Evolutionary conservation across 2,113 vertebrate genomes (phyloP).

Genomic region (Fulica atra): DNA sequence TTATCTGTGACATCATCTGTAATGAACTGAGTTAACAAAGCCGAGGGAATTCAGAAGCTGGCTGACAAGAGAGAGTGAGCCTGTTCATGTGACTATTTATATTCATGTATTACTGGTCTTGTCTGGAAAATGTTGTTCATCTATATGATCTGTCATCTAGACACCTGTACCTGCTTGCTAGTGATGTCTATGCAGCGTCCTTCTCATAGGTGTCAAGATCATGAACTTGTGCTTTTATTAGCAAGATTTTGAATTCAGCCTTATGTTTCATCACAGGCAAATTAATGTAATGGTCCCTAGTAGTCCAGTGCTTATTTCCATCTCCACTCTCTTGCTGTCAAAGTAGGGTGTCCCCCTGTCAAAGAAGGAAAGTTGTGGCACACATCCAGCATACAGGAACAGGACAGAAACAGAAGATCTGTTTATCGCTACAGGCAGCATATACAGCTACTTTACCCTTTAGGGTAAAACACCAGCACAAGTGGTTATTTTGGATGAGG

Average conservation of each 20-base stretch:
- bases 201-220: background rate
- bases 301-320: background rate
- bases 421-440: background rate
- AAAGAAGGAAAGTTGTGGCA: background rate
- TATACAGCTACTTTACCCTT: background rate
- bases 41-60: background rate
- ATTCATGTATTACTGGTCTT: background rate
- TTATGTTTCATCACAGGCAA: background rate
- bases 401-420: background rate
- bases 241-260: background rate
- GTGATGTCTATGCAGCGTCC: background rate
- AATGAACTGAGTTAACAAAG: background rate
- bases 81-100: background rate
- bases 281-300: background rate
- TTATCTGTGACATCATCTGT: background rate
- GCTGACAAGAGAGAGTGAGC: background rate
- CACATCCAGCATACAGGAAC: background rate
- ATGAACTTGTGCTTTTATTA: background rate
- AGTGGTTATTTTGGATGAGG: background rate
- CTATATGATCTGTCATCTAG: background rate
- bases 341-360: background rate
- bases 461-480: background rate
- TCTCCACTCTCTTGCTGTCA: fast-evolving
- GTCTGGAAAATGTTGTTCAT: background rate
- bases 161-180: background rate